Conservation (phyloP, 1,140 invertebrate species). For the Bombus fervidus region DNA sequence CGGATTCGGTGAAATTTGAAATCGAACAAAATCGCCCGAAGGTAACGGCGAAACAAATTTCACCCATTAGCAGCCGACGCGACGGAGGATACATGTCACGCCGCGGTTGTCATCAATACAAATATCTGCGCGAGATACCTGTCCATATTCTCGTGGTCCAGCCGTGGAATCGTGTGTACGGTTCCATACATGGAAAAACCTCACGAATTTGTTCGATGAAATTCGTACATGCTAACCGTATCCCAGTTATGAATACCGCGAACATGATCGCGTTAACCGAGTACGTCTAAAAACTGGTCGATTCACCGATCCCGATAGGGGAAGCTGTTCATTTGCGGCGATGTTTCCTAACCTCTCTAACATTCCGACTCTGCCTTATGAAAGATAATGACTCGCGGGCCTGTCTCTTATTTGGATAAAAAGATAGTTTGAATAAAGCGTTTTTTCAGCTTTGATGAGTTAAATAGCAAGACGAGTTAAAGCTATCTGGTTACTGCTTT, state of each 20-base stretch:
- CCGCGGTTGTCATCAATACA: constrained; percentile 66
- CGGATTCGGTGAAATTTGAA: constrained; percentile 56
- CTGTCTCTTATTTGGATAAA: too few species aligned
- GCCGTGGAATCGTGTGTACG: neutral
- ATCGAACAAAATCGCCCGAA: constrained; percentile 61
- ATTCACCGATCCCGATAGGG: too few species aligned
- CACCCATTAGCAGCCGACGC: constrained; percentile 61
- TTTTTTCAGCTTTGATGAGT: too few species aligned
- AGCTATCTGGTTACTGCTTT: too few species aligned
- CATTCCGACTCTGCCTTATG: too few species aligned
- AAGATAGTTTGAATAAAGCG: too few species aligned
- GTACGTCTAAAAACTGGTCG: too few species aligned
- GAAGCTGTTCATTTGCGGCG: too few species aligned
- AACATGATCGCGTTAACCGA: constrained; percentile 1
- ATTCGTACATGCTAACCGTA: neutral
- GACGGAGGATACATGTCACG: constrained; percentile 56
- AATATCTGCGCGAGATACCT: constrained; percentile 64
- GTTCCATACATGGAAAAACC: constrained; percentile 19
- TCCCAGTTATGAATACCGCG: neutral
- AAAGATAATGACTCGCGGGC: too few species aligned
- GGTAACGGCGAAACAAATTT: constrained; percentile 68
- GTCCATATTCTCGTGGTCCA: constrained; percentile 29
- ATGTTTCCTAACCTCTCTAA: too few species aligned
- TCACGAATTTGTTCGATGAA: constrained; percentile 42
- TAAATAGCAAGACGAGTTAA: too few species aligned